Evolutionary conservation across 2,797 vertebrate species (phyloP).

Genomic region (Neopelma chrysocephalum): DNA sequence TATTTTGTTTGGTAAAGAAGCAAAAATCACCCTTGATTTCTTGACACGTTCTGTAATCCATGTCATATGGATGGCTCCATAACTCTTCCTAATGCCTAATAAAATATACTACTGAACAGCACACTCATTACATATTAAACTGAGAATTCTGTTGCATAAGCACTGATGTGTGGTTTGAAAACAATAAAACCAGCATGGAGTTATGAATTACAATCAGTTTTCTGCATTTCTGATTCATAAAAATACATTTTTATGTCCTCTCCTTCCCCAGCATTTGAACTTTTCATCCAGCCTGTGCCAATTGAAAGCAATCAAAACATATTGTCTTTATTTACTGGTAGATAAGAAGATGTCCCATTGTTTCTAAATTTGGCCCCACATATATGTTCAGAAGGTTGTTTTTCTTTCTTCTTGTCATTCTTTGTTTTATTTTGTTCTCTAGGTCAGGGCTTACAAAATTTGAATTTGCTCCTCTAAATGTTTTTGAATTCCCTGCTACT

Average conservation of each 20-base stretch:
- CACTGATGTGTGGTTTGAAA: conserved; percentile 13
- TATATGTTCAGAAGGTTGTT: not conserved
- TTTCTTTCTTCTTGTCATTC: not conserved
- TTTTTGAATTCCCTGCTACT: not conserved
- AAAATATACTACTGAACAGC: not conserved
- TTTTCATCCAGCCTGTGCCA: not conserved
- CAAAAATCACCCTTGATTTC: not conserved
- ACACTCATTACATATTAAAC: conserved; percentile 21
- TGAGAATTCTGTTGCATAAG: conserved; percentile 6
- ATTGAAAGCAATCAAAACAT: not conserved
- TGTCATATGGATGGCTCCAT: not conserved
- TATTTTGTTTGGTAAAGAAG: not conserved
- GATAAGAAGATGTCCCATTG: not conserved
- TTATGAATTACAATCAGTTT: conserved; percentile 36
- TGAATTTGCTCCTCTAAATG: not conserved
- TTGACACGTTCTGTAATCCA: not conserved
- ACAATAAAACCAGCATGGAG: conserved; percentile 23
- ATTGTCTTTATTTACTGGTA: not conserved
- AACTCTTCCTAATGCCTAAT: conserved; percentile 30
- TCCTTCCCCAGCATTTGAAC: conserved; percentile 14
- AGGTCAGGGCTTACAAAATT: not conserved
- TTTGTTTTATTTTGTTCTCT: not conserved
- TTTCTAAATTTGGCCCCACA: not conserved
- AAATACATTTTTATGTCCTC: not conserved
- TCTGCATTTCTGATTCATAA: conserved; percentile 31